These are phyloP conservation scores for Acanthosepion esculentum DNA, from an alignment of 2,888 invertebrate species.

Conservation along the genomic window DNA sequence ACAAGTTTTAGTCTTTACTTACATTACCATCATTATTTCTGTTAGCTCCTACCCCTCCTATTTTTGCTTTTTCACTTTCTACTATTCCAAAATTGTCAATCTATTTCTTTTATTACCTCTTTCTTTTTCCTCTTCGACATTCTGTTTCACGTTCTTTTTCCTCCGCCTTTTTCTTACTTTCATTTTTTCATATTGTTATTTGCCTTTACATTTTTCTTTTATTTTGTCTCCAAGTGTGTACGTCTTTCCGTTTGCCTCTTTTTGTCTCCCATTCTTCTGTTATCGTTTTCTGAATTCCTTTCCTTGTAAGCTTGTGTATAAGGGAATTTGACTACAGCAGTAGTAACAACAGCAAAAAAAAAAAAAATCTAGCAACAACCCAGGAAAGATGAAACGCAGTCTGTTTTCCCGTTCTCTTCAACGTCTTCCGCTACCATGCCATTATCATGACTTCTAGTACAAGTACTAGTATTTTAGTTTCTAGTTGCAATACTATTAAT, in stretches of 20 bases:
- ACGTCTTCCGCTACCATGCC: background rate
- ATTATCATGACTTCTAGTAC: background rate
- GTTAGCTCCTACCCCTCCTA: background rate
- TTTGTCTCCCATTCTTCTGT: background rate
- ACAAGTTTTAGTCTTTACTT: no score
- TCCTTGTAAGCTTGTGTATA: background rate
- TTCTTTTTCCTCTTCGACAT: no score
- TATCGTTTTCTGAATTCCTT: background rate
- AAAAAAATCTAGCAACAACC: no score
- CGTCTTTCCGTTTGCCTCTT: background rate
- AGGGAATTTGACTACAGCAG: background rate
- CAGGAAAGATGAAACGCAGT: no score
- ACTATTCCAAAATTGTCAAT: no score
- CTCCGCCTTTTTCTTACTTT: background rate
- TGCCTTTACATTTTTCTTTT: background rate
- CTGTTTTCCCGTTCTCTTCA: no score
- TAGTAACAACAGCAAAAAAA: background rate
- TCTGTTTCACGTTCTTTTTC: no score
- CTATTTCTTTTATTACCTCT: no score
- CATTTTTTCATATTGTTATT: background rate
- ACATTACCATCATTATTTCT: no score
- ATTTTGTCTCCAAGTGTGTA: background rate
- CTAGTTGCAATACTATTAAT: conserved; percentile 1
- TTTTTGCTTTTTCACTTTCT: background rate
- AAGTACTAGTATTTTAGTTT: background rate